phyloP scores from a whole-genome alignment of 2,888 invertebrate species.

The Ormyrus rosae region DNA sequence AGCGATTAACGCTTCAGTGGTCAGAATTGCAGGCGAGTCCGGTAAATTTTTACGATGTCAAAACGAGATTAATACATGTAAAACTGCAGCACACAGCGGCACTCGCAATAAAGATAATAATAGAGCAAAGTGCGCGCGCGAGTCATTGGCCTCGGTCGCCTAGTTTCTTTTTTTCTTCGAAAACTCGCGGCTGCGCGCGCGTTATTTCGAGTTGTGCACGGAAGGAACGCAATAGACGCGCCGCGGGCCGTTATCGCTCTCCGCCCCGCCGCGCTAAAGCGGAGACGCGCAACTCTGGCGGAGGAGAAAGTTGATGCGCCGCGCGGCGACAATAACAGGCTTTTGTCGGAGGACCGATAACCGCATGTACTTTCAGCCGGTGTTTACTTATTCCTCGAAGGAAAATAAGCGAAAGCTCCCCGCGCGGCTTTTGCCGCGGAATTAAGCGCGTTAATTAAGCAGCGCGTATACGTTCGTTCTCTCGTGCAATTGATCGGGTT shows the following conservation, averaged over 20 bases:
- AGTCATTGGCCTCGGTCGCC: neutral
- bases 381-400: too few relatives aligned
- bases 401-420: too few relatives aligned
- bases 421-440: too few relatives aligned
- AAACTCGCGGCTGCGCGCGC: neutral
- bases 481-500: too few relatives aligned
- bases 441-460: too few relatives aligned
- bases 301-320: slow-evolving; percentile 36
- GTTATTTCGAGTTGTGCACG: neutral
- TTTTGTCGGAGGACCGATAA: slow-evolving; percentile 19
- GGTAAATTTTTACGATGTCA: slow-evolving; percentile 20
- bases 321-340: slow-evolving; percentile 8
- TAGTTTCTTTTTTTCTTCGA: neutral
- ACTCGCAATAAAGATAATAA: slow-evolving; percentile 33
- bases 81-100: neutral
- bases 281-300: too few relatives aligned
- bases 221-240: neutral
- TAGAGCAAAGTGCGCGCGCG: neutral
- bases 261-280: neutral
- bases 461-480: too few relatives aligned
- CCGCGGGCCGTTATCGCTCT: slow-evolving; percentile 7
- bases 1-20: slow-evolving; percentile 24
- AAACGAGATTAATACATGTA: slow-evolving; percentile 23
- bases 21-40: neutral
- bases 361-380: neutral